Base-by-base conservation (phyloP, 2,888 invertebrate genomes). In the Punctoribates punctum region DNA sequence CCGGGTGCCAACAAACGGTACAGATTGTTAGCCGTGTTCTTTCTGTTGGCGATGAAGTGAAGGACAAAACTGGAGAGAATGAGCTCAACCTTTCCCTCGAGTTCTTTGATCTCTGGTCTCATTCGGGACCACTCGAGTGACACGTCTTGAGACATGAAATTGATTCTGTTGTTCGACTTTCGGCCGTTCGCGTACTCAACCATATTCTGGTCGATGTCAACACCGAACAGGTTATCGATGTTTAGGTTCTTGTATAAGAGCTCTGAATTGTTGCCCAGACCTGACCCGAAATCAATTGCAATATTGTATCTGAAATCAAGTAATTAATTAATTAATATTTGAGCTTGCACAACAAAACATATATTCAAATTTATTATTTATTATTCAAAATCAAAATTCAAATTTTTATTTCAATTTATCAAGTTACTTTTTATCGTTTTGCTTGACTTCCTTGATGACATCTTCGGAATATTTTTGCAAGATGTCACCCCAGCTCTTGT, bases 141-240 rank as follows among this genome's bases (percentile, higher is more conserved):
- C 20, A 51, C 51, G 51, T 51, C 20, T n/a, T 51, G n/a, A 20
- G 51, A n/a, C 51, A 51, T 2, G 20, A 51, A 51, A 51, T 20
- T 17, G 4, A 51, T 51, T n/a, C 11, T 51, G 20, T 51, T 51
- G 51, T 20, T 51, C n/a, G 51, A 51, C 51, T 51, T 51, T 2
- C 51, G 51, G 51, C 51, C n/a, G n/a, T 20, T 17, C n/a, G 51
- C 51, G n/a, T 51, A 51, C 51, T 51, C 8, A 6, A 51, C 51
- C 51, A 51, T 51, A 51, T 51, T 51, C 17, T 51, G 51, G 51
- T 51, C 51, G 51, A 51, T 51, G n/a, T 51, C 51, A 8, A 51
- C 20, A 8, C 51, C 51, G n/a, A 51, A 51, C 51, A 51, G 51
- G 5, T 20, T 51, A n/a, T 51, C 51, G 51, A 51, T 51, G 17